Base-by-base conservation (phyloP, 2,888 invertebrate genomes). In the Esperia sulphurella region DNA sequence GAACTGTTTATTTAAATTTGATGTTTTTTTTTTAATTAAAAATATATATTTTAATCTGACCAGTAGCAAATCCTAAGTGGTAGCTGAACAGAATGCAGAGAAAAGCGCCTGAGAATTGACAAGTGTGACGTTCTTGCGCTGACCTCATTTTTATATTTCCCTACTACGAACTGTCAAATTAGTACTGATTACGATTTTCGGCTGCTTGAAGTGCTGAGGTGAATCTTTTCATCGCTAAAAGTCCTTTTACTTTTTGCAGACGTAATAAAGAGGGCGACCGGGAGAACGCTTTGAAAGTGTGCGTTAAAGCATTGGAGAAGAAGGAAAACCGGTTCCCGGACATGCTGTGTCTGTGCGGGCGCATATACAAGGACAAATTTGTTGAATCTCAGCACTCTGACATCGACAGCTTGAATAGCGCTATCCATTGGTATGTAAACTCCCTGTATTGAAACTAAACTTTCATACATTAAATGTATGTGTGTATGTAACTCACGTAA, bases 281-380 rank as follows among this genome's bases (percentile, higher is more conserved):
- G 46, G 98, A 98, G 70, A 96, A 95, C 68, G 99, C 99, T 0
- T 84, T 99, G 31, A 92, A 94, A 71, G 97, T 98, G 0, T 98
- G 99, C 55, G 93, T 96, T 29, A 95, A 96, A 76, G 97, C 98
- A 0, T 88, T 99, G 48, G 95, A 97, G 61, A 95, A 96, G 81
- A 96, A 96, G 76, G 98, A 98, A 74, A 98, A 97, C 75, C 94
- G 95, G 62, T 97, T 98, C 68, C 98, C 99, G 0, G 99, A 99
- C 79, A 97, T 99, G 94, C 83, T 99, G 43, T 99, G 99, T 71
- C 91, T 99, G 2, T 98, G 98, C 72, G 99, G 99, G 0, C 93
- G 99, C 55, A 99, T 99, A 71, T 98, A 98, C 79, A 97, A 97
- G 82, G 97, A 97, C 81, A 97, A 96, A 75, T 99, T 99, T 86